A percentile compares a stretch with the other conserved stretches of the same genome.
Evolutionary conservation across 2,113 vertebrate genomes (phyloP).

Genomic region (Trematocara marginatum): DNA sequence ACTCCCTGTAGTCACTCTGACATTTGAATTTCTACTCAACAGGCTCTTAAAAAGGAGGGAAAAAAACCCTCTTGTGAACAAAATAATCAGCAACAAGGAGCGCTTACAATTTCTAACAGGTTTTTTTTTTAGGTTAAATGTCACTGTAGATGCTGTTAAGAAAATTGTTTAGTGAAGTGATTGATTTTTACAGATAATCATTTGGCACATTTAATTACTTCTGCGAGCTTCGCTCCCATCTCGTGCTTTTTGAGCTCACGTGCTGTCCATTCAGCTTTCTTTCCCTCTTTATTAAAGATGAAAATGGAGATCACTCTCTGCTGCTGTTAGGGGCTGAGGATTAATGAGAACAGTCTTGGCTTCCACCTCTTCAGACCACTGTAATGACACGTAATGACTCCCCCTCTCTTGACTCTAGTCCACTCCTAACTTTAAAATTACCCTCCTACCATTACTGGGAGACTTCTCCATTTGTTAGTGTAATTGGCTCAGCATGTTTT

Average conservation of each 20-base stretch:
- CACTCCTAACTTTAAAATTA: slow-evolving; percentile 52
- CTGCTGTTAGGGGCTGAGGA: slow-evolving; percentile 32
- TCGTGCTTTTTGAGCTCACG: background rate
- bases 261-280: background rate
- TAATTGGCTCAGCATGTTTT: slow-evolving; percentile 50
- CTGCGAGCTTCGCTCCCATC: background rate
- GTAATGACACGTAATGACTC: slow-evolving; percentile 67
- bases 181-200: slow-evolving; percentile 11
- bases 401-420: background rate
- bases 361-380: slow-evolving; percentile 64
- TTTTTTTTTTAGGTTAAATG: background rate
- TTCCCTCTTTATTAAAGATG: slow-evolving; percentile 25
- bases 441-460: slow-evolving; percentile 43
- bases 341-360: slow-evolving; percentile 40
- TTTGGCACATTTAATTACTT: background rate
- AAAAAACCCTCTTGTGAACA: background rate
- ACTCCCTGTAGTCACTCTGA: background rate
- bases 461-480: slow-evolving; percentile 57
- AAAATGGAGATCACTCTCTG: slow-evolving; percentile 20
- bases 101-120: background rate
- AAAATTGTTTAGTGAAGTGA: background rate
- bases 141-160: background rate
- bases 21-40: background rate
- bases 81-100: background rate
- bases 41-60: background rate